Conservation (phyloP, 2,113 vertebrate species). For the Carlito syrichta region DNA sequence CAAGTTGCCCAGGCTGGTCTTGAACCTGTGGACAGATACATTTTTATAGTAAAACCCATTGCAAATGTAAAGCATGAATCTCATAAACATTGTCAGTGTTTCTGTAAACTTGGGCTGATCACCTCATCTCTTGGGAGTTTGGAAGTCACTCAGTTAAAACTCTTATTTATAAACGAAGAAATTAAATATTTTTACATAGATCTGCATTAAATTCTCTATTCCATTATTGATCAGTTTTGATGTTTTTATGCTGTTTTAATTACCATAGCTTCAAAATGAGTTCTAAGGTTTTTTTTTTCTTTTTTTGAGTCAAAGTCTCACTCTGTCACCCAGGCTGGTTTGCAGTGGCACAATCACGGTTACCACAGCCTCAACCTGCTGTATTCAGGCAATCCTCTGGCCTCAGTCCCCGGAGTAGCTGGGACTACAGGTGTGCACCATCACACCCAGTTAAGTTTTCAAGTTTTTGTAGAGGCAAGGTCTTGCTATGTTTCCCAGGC, state of each 20-base stretch:
- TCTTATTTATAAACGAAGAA: not conserved
- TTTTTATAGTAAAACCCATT: not conserved
- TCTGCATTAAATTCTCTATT: not conserved
- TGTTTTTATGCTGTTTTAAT: not conserved
- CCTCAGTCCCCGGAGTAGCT: no score
- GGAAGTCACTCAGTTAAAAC: not conserved
- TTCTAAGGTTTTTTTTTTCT: not conserved
- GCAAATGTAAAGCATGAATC: not conserved
- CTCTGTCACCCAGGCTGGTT: no score
- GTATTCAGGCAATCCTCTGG: no score
- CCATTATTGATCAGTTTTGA: not conserved
- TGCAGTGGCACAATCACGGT: no score
- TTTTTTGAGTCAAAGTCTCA: no score
- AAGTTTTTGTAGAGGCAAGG: no score
- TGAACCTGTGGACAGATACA: no score
- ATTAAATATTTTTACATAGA: not conserved
- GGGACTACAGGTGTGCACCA: no score
- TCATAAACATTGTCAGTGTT: not conserved
- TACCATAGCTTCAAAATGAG: not conserved
- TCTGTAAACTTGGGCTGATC: not conserved
- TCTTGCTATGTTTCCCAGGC: no score
- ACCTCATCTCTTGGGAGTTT: not conserved
- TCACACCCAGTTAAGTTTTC: no score
- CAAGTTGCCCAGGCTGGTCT: no score
- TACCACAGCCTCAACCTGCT: no score